phyloP scores from a whole-genome alignment of 1,140 invertebrate genomes.

The Bombus consobrinus region DNA sequence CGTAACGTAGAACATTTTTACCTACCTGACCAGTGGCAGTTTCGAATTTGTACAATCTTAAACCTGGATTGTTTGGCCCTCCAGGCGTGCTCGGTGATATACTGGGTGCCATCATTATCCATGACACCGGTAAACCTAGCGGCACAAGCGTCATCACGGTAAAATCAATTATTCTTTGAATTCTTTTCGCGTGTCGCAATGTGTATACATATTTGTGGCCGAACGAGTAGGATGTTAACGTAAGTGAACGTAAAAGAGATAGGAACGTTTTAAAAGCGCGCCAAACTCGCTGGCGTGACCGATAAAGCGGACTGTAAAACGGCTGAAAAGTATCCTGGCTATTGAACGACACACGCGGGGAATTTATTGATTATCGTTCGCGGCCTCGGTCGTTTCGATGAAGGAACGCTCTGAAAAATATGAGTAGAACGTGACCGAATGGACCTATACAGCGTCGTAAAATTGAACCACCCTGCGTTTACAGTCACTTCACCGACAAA shows the following conservation, averaged over 20 bases:
- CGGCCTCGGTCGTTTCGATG: neutral
- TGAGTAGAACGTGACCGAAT: neutral
- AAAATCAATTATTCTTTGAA: neutral
- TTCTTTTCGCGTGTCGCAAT: neutral
- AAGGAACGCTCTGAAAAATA: conserved; percentile 5
- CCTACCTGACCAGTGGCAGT: conserved; percentile 90
- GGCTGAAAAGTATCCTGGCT: conserved; percentile 16
- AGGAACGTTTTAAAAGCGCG: neutral
- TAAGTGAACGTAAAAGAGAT: neutral
- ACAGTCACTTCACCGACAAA: neutral
- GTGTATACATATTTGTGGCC: neutral
- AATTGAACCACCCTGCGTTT: neutral
- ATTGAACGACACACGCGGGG: neutral
- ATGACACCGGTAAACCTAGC: conserved; percentile 90
- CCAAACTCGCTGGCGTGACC: conserved; percentile 4
- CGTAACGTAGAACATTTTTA: no score
- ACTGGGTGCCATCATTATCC: conserved; percentile 93
- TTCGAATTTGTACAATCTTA: conserved; percentile 95
- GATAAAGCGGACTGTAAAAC: conserved; percentile 1
- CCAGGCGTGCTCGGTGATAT: conserved; percentile 91
- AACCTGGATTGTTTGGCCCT: conserved; percentile 93
- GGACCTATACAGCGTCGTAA: neutral
- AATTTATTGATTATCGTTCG: conserved; percentile 46
- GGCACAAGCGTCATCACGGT: neutral
- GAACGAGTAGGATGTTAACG: neutral